These are phyloP conservation scores for Muntiacus muntjak DNA, from an alignment of 2,113 vertebrate genomes.

Conservation along the genomic window DNA sequence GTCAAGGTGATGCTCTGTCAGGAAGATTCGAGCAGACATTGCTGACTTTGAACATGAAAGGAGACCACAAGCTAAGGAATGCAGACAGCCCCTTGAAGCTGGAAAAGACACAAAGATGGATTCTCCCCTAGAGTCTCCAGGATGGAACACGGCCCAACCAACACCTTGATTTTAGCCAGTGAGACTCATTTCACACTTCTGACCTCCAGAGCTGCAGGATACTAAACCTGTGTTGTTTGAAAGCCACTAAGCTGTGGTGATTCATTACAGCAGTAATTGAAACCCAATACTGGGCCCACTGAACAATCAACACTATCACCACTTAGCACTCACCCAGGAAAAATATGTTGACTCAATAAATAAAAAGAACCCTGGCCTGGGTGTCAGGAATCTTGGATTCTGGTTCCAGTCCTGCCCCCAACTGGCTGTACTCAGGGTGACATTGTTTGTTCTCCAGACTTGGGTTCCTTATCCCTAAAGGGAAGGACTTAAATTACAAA, in stretches of 20 bases:
- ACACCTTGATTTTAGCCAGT: neutral
- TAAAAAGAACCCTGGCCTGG: neutral
- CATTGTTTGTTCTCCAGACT: neutral
- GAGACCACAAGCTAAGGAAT: neutral
- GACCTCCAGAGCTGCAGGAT: neutral
- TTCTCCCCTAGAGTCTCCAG: neutral
- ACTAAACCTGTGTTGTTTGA: neutral
- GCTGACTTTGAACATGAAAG: neutral
- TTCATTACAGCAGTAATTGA: neutral
- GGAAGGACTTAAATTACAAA: neutral
- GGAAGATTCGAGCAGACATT: accelerated
- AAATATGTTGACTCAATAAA: neutral
- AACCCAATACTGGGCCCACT: neutral
- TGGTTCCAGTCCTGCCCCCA: neutral
- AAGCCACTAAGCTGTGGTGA: neutral
- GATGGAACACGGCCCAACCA: accelerated
- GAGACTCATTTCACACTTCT: neutral
- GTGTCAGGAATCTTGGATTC: neutral
- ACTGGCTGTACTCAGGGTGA: neutral
- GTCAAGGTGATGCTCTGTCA: neutral
- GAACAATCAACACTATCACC: neutral
- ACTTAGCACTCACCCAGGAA: neutral
- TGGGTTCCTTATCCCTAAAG: neutral
- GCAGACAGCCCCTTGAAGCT: neutral
- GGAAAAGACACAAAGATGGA: neutral